Evolutionary conservation across 2,888 invertebrate genomes (phyloP).

Genomic region (Synergus laeviventris): DNA sequence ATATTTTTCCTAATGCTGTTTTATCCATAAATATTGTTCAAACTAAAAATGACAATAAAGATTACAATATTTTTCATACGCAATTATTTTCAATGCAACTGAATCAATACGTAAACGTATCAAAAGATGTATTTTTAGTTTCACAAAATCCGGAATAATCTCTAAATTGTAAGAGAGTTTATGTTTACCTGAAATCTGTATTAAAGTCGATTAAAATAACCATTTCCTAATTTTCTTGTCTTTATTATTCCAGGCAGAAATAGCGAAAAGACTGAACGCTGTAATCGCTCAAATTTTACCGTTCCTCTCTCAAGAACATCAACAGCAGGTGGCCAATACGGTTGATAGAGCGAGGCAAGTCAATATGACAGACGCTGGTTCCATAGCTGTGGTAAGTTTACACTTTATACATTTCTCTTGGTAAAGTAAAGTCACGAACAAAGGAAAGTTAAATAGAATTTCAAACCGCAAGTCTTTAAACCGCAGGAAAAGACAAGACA

Average conservation of each 20-base stretch:
- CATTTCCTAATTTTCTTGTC: neutral
- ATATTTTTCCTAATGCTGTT: too few relatives aligned
- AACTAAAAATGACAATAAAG: too few relatives aligned
- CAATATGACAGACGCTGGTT: slow-evolving; percentile 97
- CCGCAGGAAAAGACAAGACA: too few relatives aligned
- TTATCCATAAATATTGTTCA: too few relatives aligned
- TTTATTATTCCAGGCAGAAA: slow-evolving; percentile 89
- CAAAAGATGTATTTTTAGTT: neutral
- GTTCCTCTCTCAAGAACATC: slow-evolving; percentile 96
- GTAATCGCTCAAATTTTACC: slow-evolving; percentile 97
- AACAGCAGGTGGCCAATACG: slow-evolving; percentile 96
- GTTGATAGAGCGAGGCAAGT: slow-evolving; percentile 99
- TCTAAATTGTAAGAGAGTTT: too few relatives aligned
- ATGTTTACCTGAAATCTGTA: too few relatives aligned
- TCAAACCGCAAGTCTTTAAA: too few relatives aligned
- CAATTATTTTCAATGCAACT: too few relatives aligned
- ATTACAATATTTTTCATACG: too few relatives aligned
- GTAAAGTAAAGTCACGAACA: slow-evolving; percentile 24
- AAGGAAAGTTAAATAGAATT: slow-evolving; percentile 18
- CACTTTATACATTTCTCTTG: slow-evolving; percentile 2
- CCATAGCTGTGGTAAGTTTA: slow-evolving; percentile 95
- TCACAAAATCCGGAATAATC: too few relatives aligned
- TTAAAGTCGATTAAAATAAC: too few relatives aligned
- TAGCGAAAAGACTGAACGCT: slow-evolving; percentile 96
- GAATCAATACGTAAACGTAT: too few relatives aligned